Evolutionary conservation across 1,140 invertebrate species (phyloP).

Genomic region (Papilio aristodemus): DNA sequence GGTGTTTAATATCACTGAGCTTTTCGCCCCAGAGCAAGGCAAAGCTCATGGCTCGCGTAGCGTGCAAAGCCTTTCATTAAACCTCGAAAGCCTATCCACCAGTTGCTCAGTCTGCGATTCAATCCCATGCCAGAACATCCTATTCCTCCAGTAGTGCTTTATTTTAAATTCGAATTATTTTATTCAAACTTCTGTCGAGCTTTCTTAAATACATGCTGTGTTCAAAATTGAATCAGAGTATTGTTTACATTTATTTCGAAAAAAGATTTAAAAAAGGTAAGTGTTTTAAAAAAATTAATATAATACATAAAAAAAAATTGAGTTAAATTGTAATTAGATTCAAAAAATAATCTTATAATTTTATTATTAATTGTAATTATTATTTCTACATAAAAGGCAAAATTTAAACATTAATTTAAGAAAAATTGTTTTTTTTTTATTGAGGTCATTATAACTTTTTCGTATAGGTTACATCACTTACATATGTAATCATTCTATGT

Average conservation of each 20-base stretch:
- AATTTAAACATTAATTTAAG: too few species aligned
- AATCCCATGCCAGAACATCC: slow-evolving; percentile 33
- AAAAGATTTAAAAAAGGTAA: not conserved
- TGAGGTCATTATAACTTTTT: too few species aligned
- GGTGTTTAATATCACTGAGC: not conserved
- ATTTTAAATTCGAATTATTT: not conserved
- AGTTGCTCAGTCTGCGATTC: slow-evolving; percentile 46
- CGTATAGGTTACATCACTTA: too few species aligned
- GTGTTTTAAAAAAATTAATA: not conserved
- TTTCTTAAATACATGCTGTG: not conserved
- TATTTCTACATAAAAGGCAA: too few species aligned
- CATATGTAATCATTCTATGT: too few species aligned
- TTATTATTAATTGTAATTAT: too few species aligned
- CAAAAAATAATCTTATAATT: too few species aligned
- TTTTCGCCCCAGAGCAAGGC: not conserved
- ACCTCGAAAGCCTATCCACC: slow-evolving; percentile 38
- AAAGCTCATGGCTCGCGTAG: not conserved
- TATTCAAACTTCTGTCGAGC: not conserved
- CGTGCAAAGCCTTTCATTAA: slow-evolving; percentile 48
- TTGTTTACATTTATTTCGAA: not conserved
- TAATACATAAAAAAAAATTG: too few species aligned
- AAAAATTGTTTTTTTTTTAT: too few species aligned
- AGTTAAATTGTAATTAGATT: too few species aligned
- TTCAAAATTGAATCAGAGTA: not conserved
- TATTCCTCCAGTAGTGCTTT: not conserved